These are phyloP conservation scores for Heliconius hortense DNA, from an alignment of 2,888 invertebrate genomes.

Conservation along the genomic window DNA sequence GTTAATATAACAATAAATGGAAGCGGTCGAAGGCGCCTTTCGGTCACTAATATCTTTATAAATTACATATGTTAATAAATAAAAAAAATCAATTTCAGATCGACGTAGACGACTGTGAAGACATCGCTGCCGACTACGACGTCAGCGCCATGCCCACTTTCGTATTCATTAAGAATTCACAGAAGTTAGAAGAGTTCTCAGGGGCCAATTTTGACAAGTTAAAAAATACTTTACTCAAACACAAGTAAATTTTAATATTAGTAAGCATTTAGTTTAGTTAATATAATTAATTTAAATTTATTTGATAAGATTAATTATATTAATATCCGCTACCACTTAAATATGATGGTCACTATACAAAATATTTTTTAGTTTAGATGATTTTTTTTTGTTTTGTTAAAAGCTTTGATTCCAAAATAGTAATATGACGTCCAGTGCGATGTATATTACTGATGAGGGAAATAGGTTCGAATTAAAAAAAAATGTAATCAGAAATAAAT, in stretches of 20 bases:
- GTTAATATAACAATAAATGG: too few relatives aligned
- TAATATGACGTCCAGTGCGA: conserved; percentile 8
- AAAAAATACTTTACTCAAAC: conserved; percentile 81
- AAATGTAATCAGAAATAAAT: too few relatives aligned
- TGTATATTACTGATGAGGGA: neutral
- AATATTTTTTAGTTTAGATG: neutral
- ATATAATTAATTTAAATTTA: neutral
- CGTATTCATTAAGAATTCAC: conserved; percentile 88
- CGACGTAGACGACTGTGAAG: conserved; percentile 95
- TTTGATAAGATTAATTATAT: conserved; percentile 13
- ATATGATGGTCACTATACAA: neutral
- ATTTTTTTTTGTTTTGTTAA: neutral
- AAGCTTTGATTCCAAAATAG: neutral
- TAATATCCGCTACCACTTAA: neutral
- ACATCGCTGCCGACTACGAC: conserved; percentile 88
- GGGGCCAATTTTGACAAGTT: conserved; percentile 90
- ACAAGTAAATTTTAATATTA: conserved; percentile 72
- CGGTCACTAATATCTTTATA: neutral
- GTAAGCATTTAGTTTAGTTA: neutral
- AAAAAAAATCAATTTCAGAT: conserved; percentile 77
- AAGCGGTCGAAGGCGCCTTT: neutral
- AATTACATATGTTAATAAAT: neutral
- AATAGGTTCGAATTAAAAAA: neutral
- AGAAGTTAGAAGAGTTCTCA: conserved; percentile 86
- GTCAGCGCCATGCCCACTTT: conserved; percentile 95